phyloP scores from a whole-genome alignment of 2,888 invertebrate species.

The Caenorhabditis panamensis region DNA sequence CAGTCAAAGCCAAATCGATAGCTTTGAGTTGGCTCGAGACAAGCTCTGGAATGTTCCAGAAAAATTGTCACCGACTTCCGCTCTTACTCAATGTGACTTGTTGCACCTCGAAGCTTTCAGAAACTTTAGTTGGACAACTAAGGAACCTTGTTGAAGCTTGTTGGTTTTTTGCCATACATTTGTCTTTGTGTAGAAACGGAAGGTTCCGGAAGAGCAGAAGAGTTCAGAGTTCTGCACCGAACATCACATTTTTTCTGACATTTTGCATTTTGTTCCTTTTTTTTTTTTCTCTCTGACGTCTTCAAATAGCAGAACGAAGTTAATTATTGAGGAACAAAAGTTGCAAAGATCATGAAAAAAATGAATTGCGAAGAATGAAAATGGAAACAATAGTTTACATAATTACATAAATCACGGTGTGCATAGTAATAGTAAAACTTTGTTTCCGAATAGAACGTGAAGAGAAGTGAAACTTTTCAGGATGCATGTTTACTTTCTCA shows the following conservation, averaged over 20 bases:
- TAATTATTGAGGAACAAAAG: constrained; percentile 9
- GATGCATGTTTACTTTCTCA: not conserved
- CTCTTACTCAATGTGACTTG: not conserved
- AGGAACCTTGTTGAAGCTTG: too few species aligned
- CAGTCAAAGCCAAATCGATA: constrained; percentile 37
- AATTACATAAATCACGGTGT: not conserved
- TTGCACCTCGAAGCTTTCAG: too few species aligned
- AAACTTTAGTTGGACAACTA: too few species aligned
- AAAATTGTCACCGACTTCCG: not conserved
- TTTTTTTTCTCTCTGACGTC: not conserved
- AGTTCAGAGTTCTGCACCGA: constrained; percentile 44
- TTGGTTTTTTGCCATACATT: constrained; percentile 25
- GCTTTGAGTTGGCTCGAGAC: too few species aligned
- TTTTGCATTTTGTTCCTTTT: too few species aligned
- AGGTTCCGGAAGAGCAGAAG: constrained; percentile 22
- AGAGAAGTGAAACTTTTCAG: too few species aligned
- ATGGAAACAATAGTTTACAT: constrained; percentile 18
- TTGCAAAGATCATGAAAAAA: too few species aligned
- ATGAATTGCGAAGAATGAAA: constrained; percentile 3
- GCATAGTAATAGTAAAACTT: not conserved
- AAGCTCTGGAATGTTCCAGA: not conserved
- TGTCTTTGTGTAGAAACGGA: constrained; percentile 40
- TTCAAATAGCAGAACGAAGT: not conserved
- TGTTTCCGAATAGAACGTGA: too few species aligned
- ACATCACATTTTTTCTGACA: too few species aligned